These are phyloP conservation scores for Eucera pruinosa DNA, from an alignment of 2,888 invertebrate species.

Conservation along the genomic window DNA sequence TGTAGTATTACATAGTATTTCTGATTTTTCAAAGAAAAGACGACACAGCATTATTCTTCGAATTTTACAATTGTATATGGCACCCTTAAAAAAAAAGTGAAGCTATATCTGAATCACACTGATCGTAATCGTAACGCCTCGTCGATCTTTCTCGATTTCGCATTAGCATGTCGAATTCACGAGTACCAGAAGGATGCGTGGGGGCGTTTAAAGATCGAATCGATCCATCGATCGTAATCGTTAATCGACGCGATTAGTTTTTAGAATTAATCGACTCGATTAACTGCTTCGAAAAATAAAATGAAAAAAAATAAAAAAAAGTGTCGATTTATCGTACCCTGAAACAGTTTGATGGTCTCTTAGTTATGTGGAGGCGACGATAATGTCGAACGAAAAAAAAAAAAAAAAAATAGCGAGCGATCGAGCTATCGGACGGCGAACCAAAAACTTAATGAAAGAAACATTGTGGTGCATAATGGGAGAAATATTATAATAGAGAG, in stretches of 20 bases:
- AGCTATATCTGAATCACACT: not conserved
- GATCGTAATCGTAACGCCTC: slow-evolving; percentile 8
- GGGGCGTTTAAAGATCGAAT: not conserved
- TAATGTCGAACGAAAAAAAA: not conserved
- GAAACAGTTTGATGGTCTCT: not conserved
- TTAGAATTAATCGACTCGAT: slow-evolving; percentile 21
- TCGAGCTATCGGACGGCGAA: not conserved
- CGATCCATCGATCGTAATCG: slow-evolving; percentile 8
- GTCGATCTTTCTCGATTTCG: slow-evolving; percentile 12
- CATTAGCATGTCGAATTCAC: not conserved
- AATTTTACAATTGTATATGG: slow-evolving; percentile 22
- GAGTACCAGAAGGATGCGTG: not conserved
- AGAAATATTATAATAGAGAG: slow-evolving; percentile 32
- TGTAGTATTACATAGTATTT: not conserved
- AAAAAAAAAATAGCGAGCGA: not conserved
- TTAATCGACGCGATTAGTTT: slow-evolving; percentile 25
- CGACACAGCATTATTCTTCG: slow-evolving; percentile 10
- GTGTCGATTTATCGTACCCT: slow-evolving; percentile 21
- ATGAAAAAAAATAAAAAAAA: not conserved
- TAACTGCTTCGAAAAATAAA: not conserved
- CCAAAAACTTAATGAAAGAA: slow-evolving; percentile 6
- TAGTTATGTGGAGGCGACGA: slow-evolving; percentile 1
- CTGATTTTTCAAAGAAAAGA: not conserved
- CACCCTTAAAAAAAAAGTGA: slow-evolving; percentile 4
- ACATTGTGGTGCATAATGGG: slow-evolving; percentile 40